Evolutionary conservation across 2,888 invertebrate species (phyloP).

Genomic region (Ectemnius continuus): DNA sequence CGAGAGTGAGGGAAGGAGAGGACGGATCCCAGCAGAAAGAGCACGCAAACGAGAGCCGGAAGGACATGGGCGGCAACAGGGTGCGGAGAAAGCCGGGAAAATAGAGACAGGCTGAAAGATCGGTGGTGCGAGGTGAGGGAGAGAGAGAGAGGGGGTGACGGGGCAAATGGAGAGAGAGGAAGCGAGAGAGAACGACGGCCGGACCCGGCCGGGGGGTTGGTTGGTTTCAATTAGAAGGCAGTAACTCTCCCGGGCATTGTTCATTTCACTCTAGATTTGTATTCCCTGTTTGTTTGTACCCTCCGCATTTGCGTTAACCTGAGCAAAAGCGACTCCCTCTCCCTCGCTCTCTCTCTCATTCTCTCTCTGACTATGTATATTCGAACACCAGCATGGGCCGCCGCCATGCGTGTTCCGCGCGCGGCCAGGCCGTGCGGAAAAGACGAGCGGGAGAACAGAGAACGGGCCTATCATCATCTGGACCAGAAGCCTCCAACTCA

Average conservation of each 20-base stretch:
- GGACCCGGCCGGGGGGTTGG: slow-evolving; percentile 63
- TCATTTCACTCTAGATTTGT: slow-evolving; percentile 78
- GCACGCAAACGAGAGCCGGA: slow-evolving; percentile 36
- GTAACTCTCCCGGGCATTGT: slow-evolving; percentile 77
- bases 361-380: too few relatives aligned
- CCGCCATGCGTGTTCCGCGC: slow-evolving; percentile 60
- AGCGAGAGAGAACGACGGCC: slow-evolving; percentile 40
- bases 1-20: slow-evolving; percentile 18
- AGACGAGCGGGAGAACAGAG: slow-evolving; percentile 42
- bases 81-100: neutral
- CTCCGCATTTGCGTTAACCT: slow-evolving; percentile 65
- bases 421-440: slow-evolving; percentile 55
- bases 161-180: slow-evolving; percentile 53
- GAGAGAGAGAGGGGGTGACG: slow-evolving; percentile 35
- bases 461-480: slow-evolving; percentile 36
- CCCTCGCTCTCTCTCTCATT: too few relatives aligned
- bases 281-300: slow-evolving; percentile 74
- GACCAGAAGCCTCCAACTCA: neutral
- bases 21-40: slow-evolving; percentile 17
- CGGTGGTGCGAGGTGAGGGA: neutral
- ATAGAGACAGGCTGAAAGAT: slow-evolving; percentile 11
- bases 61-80: slow-evolving; percentile 32
- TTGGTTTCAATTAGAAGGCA: slow-evolving; percentile 77
- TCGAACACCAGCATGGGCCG: neutral
- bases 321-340: slow-evolving; percentile 53